Evolutionary conservation across 1,140 invertebrate species (phyloP), one percentile per base, ranked within the genome.

Genomic region (Reticulitermes speratus): DNA sequence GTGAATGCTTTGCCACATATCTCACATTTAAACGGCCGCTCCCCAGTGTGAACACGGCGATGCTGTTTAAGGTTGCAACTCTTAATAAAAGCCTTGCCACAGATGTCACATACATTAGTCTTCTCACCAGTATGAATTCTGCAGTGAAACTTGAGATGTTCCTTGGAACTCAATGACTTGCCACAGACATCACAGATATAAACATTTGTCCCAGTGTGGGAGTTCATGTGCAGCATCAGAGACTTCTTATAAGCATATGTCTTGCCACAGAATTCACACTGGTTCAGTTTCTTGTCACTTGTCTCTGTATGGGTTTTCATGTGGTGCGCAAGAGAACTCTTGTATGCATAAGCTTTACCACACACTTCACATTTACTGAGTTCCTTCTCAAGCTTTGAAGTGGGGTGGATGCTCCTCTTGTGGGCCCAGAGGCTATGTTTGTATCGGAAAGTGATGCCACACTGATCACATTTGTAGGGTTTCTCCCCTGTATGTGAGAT

Each of bases 31-130:
- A 90, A 65, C 1, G 95, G 95, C 86, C 95, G 94, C 88, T 96
- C 95, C 0, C 95, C 95, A 0, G 95, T 93, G 88, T 95, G 94
- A 65, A 93, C 93, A 86, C 94, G 90, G 84, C 94, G 91, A 88
- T 95, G 94, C 0, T 94, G 94, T 32, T 92, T 92, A 6, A 95
- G 88, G 86, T 94, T 94, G 86, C 94, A 94, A 48, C 93, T 92
- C 9, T 94, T 93, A 86, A 93, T 94, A 88, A 94, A 95, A 5
- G 91, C 91, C 88, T 94, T 93, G 83, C 90, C 91, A 88, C 94
- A 94, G 69, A 89, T 87, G 11, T 90, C 89, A 88, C 92, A 92
- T 30, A 87, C 87, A 87, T 91, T 90, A 48, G 91, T 91, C 87
- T 91, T 92, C 65, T 91, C 92, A 0, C 94, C 94, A 45, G 92